These are phyloP conservation scores for Drosophila testacea DNA, from an alignment of 2,888 invertebrate genomes.

Conservation along the genomic window DNA sequence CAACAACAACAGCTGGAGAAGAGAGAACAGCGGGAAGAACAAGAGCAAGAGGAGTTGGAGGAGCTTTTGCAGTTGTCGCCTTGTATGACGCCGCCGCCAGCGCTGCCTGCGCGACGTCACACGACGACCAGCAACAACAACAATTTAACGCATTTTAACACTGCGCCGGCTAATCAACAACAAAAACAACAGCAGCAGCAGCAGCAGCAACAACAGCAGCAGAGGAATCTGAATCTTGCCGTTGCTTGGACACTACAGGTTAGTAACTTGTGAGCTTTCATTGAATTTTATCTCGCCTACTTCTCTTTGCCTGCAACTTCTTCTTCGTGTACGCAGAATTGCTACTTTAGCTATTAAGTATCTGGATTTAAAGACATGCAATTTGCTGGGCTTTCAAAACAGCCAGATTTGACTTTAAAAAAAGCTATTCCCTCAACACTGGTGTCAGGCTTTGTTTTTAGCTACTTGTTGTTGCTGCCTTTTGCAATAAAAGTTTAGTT, in stretches of 20 bases:
- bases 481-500: constrained; percentile 53
- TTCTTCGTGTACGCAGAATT: not conserved
- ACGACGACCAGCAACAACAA: constrained; percentile 52
- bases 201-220: constrained; percentile 32
- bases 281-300: constrained; percentile 30
- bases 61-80: constrained; percentile 39
- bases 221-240: constrained; percentile 59
- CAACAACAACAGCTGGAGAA: constrained; percentile 3
- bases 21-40: constrained; percentile 10
- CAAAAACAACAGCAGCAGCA: constrained; percentile 37
- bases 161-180: constrained; percentile 60
- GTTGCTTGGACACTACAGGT: constrained; percentile 66
- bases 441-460: constrained; percentile 3
- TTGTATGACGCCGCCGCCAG: constrained; percentile 72
- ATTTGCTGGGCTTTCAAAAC: no score
- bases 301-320: not conserved
- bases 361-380: no score
- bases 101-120: constrained; percentile 77
- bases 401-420: not conserved
- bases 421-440: not conserved
- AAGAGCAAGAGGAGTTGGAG: constrained; percentile 21
- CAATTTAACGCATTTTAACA: constrained; percentile 61
- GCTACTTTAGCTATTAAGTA: not conserved
- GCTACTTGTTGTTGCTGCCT: constrained; percentile 2
- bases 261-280: constrained; percentile 38